Conservation (phyloP, 2,888 invertebrate genomes). For the Sinhomidia bicolor region DNA sequence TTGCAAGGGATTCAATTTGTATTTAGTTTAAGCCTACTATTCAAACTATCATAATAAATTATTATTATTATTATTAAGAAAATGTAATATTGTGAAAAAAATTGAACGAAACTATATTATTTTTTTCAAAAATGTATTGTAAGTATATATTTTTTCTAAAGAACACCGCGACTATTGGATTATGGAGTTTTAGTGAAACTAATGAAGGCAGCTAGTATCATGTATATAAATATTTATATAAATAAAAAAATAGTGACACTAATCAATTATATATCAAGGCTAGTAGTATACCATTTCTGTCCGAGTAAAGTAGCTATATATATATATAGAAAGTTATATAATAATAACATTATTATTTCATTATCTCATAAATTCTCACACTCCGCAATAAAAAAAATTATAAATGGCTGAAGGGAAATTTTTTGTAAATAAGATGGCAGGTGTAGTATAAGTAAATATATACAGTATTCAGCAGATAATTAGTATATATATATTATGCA, state of each 20-base stretch:
- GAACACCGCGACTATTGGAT: constrained; percentile 27
- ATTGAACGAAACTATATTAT: not conserved
- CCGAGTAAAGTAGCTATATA: not conserved
- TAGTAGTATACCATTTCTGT: not conserved
- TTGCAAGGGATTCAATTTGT: not conserved
- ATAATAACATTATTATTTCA: no score
- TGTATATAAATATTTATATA: no score
- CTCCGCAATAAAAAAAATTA: constrained; percentile 45
- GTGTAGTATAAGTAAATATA: not conserved
- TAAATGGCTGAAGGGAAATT: constrained; percentile 46
- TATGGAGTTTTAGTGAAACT: constrained; percentile 39
- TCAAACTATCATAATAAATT: not conserved
- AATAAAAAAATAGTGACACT: no score
- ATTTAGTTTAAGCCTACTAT: constrained; percentile 37
- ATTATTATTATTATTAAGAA: not conserved
- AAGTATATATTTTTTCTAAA: not conserved
- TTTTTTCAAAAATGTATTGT: no score
- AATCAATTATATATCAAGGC: no score
- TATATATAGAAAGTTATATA: not conserved
- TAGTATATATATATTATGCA: no score
- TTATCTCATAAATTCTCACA: constrained; percentile 44
- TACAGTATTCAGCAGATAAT: not conserved
- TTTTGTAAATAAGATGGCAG: not conserved
- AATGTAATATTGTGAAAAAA: constrained; percentile 21
- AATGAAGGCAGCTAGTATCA: constrained; percentile 17